These are phyloP conservation scores for Sebastes taczanowskii DNA, from an alignment of 2,797 vertebrate genomes.

Conservation along the genomic window DNA sequence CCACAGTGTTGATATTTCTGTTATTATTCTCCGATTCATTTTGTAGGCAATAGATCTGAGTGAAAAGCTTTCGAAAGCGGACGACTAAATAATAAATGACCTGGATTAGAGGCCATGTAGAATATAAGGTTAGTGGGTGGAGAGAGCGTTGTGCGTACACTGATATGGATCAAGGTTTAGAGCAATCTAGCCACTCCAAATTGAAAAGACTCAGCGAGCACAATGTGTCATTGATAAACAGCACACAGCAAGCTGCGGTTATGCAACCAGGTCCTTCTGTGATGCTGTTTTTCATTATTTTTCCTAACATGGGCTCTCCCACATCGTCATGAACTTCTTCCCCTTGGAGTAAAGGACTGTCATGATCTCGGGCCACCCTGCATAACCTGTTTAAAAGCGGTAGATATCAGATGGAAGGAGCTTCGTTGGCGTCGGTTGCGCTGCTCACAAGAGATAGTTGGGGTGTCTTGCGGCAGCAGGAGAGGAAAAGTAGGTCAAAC, in stretches of 20 bases:
- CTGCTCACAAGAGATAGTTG: background rate
- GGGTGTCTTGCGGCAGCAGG: conserved; percentile 9
- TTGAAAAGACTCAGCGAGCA: background rate
- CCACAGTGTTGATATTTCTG: background rate
- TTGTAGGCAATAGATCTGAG: background rate
- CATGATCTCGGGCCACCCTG: background rate
- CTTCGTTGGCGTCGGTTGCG: conserved; percentile 4
- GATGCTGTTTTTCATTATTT: background rate
- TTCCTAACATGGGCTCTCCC: background rate
- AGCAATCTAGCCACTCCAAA: background rate
- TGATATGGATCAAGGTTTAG: background rate
- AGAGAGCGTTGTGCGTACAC: background rate
- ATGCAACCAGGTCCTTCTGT: background rate
- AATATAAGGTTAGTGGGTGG: background rate
- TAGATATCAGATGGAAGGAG: conserved; percentile 21
- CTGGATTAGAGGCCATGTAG: background rate
- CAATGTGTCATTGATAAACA: background rate
- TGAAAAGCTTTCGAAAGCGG: background rate
- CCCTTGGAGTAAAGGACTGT: background rate
- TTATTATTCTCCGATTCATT: background rate
- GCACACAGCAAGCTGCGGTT: background rate
- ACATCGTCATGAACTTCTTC: background rate
- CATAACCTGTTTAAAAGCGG: background rate
- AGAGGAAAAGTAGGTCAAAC: conserved; percentile 59
- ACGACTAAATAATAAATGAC: background rate